Evolutionary conservation across 37 sponge, comb jelly and placozoan genomes (phyloP), one percentile per base, ranked within the genome.

Genomic region (Mnemiopsis leidyi): DNA sequence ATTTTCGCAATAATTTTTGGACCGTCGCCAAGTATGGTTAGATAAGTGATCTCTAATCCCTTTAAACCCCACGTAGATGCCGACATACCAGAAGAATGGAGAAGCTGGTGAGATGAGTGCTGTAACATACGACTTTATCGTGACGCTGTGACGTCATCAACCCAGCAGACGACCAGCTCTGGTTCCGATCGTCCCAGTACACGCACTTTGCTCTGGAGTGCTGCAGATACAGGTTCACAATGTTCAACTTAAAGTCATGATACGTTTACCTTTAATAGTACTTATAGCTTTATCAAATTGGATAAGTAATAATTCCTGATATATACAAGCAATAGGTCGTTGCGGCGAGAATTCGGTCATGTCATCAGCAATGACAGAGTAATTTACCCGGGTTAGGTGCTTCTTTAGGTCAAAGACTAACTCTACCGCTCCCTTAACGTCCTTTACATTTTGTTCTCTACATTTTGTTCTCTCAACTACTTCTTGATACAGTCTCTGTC

Each of bases 81-180:
- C 20, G 3, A 71, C 30, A 29, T 71, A 71, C 75, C 75, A 71
- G 30, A 5, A 71, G 30, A 23, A 71, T n/a, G 20, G 75, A 71
- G 75, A 71, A 71, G 23, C 75, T 71, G 23, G 75, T 71, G 75
- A 71, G 75, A 28, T 71, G 75, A 23, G 75, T 23, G 75, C 75
- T 71, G 75, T 71, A 5, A 71, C 75, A 71, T 23, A 29, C 23
- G 3, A 71, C 75, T 29, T 28, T 71, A 24, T 71, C 20, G 30
- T 71, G 75, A 71, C 20, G n/a, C 20, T 23, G 7, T 18, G 30
- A 23, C 21, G 26, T 71, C 21, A 5, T 71, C 30, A 71, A 5
- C 23, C 75, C 75, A n/a, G 26, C 30, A 5, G 21, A 5, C 3
- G 75, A 71, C 75, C 75, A 71, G 5, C 30, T 28, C 30, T 24